Percentiles rank a stretch among this genome's conserved stretches.
These are phyloP conservation scores for Paramisgurnus dabryanus DNA, from an alignment of 2,113 vertebrate genomes.

Conservation along the genomic window DNA sequence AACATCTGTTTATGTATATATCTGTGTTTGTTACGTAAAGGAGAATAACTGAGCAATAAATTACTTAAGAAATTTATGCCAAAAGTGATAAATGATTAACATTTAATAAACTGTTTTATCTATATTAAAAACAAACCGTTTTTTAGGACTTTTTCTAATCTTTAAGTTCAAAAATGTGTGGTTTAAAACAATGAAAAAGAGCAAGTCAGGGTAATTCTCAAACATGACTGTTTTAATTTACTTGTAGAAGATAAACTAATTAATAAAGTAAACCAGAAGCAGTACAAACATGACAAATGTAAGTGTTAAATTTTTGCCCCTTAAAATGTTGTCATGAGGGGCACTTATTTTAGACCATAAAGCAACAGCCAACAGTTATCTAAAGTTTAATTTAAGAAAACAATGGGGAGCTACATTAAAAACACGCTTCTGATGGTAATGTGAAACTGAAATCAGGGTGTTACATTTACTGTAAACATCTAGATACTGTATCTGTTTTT, in stretches of 20 bases:
- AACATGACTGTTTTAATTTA: too few relatives aligned
- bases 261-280: too few relatives aligned
- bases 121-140: too few relatives aligned
- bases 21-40: too few relatives aligned
- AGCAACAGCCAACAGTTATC: background rate
- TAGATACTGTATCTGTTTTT: background rate
- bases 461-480: background rate
- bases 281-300: too few relatives aligned
- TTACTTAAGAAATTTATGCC: background rate
- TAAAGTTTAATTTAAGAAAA: background rate
- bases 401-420: background rate
- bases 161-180: background rate
- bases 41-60: background rate
- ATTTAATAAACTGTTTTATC: too few relatives aligned
- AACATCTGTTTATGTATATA: background rate
- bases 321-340: too few relatives aligned
- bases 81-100: background rate
- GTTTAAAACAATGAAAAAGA: background rate
- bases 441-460: background rate
- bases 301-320: too few relatives aligned
- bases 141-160: too few relatives aligned
- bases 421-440: background rate
- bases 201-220: background rate
- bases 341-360: too few relatives aligned
- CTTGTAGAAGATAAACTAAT: too few relatives aligned